Evolutionary conservation across 2,113 vertebrate species (phyloP).

Genomic region (human): GRCh38 chr6:110167501-110168000

Average conservation of each 20-base stretch:
- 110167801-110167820: not conserved
- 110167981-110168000: not conserved
- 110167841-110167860: conserved; percentile 32
- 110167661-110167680: not conserved
- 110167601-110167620: not conserved
- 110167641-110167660: not conserved
- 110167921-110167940: conserved; percentile 24
- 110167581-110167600: conserved; percentile 13
- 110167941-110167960: not conserved
- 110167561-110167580: not conserved
- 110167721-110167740: not conserved
- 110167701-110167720: not conserved
- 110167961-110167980: conserved; percentile 27
- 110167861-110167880: not conserved
- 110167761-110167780: conserved; percentile 35
- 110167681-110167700: not conserved
- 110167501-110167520: not conserved
- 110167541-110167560: not conserved
- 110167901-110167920: conserved; percentile 21
- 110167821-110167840: conserved; percentile 3
- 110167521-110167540: not conserved
- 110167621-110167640: not conserved
- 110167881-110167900: conserved; percentile 36
- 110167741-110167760: conserved; percentile 44
- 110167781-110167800: conserved; percentile 32